Conservation (phyloP, 2,113 vertebrate species). For the Petromus typicus region DNA sequence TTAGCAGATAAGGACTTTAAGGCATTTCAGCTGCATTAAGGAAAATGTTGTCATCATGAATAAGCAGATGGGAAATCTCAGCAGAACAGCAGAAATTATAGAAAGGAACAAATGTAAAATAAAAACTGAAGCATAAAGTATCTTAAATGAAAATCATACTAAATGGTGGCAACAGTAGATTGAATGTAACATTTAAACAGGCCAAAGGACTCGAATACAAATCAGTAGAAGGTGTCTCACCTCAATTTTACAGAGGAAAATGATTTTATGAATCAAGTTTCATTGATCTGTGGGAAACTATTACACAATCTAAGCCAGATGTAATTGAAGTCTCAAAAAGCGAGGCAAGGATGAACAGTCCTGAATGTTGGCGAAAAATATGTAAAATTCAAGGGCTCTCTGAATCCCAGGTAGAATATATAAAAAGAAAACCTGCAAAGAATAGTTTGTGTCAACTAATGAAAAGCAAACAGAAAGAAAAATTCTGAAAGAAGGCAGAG, state of each 20-base stretch:
- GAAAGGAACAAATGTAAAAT: neutral
- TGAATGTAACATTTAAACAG: neutral
- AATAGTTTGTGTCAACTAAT: neutral
- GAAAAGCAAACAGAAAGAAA: neutral
- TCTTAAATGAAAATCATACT: conserved; percentile 19
- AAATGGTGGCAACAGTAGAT: neutral
- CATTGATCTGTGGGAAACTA: neutral
- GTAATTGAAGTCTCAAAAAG: neutral
- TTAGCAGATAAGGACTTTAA: neutral
- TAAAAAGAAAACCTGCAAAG: neutral
- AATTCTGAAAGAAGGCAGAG: neutral
- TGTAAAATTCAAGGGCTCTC: neutral
- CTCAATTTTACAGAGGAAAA: neutral
- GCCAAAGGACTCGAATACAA: neutral
- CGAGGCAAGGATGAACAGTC: neutral
- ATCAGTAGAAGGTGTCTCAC: neutral
- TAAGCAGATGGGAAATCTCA: neutral
- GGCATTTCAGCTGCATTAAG: neutral
- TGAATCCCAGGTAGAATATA: neutral
- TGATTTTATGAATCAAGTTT: neutral
- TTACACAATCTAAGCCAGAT: neutral
- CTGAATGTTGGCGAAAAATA: neutral
- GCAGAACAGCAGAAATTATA: neutral
- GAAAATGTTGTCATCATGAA: neutral
- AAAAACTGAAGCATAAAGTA: neutral